Percentiles rank a stretch among this genome's conserved stretches.
These are phyloP conservation scores for Enteromius paludinosus DNA, from an alignment of 2,797 vertebrate genomes.

Conservation along the genomic window DNA sequence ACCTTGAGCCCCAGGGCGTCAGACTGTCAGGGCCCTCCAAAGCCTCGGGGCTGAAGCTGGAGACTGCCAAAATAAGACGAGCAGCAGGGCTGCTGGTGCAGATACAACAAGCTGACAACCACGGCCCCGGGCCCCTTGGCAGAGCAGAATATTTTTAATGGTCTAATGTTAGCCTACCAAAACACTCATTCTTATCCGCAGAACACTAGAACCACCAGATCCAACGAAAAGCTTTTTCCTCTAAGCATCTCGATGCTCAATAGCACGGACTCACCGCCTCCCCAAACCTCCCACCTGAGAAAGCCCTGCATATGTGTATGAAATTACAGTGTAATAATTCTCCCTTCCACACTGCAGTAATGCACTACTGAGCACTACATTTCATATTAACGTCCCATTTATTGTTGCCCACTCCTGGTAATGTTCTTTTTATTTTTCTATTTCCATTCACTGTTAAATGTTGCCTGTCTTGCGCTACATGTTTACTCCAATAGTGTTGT, in stretches of 20 bases:
- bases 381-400: conserved; percentile 1
- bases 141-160: conserved; percentile 6
- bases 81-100: conserved; percentile 3
- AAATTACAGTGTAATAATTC: conserved; percentile 19
- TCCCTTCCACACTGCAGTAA: conserved; percentile 1
- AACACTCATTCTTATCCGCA: neutral
- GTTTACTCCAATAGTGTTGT: neutral
- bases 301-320: neutral
- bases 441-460: conserved; percentile 11
- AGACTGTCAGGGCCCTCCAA: conserved; percentile 6
- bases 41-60: conserved; percentile 6
- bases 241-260: neutral
- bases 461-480: neutral
- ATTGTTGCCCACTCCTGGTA: neutral
- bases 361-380: conserved; percentile 4
- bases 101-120: neutral
- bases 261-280: conserved; percentile 19
- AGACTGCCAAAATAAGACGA: conserved; percentile 5
- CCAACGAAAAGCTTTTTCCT: neutral
- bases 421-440: conserved; percentile 18
- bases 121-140: neutral
- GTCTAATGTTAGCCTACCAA: neutral
- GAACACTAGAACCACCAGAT: conserved; percentile 1
- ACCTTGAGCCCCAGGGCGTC: neutral
- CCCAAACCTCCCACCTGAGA: conserved; percentile 18